Base-by-base conservation (phyloP, 2,797 vertebrate species). In the Lepus townsendii region DNA sequence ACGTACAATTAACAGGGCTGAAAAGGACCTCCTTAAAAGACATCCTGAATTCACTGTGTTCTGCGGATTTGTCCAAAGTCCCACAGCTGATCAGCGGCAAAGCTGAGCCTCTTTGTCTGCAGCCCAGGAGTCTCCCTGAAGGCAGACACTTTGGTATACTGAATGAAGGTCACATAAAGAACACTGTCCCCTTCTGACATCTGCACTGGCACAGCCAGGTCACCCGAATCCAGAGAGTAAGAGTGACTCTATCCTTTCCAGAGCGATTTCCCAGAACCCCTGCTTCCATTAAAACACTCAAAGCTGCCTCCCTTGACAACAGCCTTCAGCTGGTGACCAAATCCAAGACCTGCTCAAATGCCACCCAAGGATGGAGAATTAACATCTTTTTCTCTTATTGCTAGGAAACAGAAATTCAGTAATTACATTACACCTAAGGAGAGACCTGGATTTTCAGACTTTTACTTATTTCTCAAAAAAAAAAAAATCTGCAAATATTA, bases 391-490 rank as follows among this genome's bases (percentile, higher is more conserved):
- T 77, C 77, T 57, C 38, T 84, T 88, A 95, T 76, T 97, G 94
- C 90, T 95, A 95, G 90, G 96, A 96, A 92, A 96, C 27, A 0
- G 88, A 94, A 87, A 85, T 79, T 82, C 38, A 63, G 89, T 88
- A 91, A 97, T 97, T 97, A 96, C 75, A 96, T 90, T 68, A 88
- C 10, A 90, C 42, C 83, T 97, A 97, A 94, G 0, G 8, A 97
- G 89, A 95, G 82, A 88, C 84, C 80, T 78, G 62, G n/a, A 92
- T 86, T 95, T 97, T 50, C 90, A 95, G 87, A 95, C 75, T 95
- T 97, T 77, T 79, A 80, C 75, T 83, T 91, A 79, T n/a, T 96
- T 96, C 95, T 89, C 47, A 69, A 17, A 57, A 42, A 42, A 35
- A 42, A 57, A 66, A 66, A 65, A 83, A 96, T 91, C 91, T 88